These are phyloP conservation scores for Clanis bilineata DNA, from an alignment of 2,888 invertebrate species.

Conservation along the genomic window DNA sequence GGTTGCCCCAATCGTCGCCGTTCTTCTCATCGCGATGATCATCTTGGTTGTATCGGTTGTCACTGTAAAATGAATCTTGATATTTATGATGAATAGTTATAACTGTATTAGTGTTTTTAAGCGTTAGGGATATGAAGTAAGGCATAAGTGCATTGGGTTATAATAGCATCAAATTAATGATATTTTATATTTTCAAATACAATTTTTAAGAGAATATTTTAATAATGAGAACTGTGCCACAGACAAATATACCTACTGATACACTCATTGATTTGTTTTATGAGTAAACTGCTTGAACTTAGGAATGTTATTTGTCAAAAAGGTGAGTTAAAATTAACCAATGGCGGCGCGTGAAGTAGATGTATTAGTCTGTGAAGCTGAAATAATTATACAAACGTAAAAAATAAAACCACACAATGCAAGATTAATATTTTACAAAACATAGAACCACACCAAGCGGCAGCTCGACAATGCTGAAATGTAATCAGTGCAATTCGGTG, in stretches of 20 bases:
- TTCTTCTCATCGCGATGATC: slow-evolving; percentile 54
- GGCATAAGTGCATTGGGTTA: background rate
- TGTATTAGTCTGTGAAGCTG: background rate
- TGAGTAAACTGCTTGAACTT: too few relatives aligned
- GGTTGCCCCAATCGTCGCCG: slow-evolving; percentile 48
- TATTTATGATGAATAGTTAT: background rate
- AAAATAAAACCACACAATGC: background rate
- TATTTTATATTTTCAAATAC: background rate
- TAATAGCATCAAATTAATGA: background rate
- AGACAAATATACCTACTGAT: background rate
- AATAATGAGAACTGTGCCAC: background rate
- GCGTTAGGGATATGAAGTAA: background rate
- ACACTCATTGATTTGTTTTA: background rate
- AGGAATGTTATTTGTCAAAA: too few relatives aligned
- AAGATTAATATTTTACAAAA: slow-evolving; percentile 19
- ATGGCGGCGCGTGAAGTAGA: too few relatives aligned
- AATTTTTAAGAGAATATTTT: background rate
- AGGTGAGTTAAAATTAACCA: too few relatives aligned
- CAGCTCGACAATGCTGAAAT: slow-evolving; percentile 30
- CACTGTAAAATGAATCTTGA: slow-evolving; percentile 30
- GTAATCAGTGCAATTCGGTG: slow-evolving; percentile 25
- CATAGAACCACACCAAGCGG: slow-evolving; percentile 49
- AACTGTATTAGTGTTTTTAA: background rate
- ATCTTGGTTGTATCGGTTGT: slow-evolving; percentile 49
- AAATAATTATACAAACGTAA: background rate